A percentile compares a stretch with the other conserved stretches of the same genome.
These are phyloP conservation scores for Beroe ovata DNA, from an alignment of 37 sponge, comb jelly and placozoan genomes.

Conservation along the genomic window DNA sequence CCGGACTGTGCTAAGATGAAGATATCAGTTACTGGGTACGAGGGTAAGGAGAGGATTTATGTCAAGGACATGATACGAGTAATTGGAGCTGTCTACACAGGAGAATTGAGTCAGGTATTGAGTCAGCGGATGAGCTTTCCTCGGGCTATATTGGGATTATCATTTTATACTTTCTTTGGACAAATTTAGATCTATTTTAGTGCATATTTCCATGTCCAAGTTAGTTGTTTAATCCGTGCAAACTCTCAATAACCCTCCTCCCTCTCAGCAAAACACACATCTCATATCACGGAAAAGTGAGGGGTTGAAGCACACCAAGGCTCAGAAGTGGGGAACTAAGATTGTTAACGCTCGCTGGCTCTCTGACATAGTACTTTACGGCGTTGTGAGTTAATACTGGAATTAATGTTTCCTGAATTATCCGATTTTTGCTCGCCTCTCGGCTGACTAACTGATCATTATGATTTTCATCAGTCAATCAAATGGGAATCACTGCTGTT, in stretches of 20 bases:
- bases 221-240: too few relatives aligned
- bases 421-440: too few relatives aligned
- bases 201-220: too few relatives aligned
- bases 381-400: slow-evolving; percentile 66
- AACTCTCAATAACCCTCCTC: not conserved
- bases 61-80: slow-evolving; percentile 84
- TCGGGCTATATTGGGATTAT: not conserved
- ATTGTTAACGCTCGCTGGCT: slow-evolving; percentile 80
- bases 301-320: slow-evolving; percentile 85
- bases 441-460: too few relatives aligned
- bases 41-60: slow-evolving; percentile 76
- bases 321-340: slow-evolving; percentile 81
- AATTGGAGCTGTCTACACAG: slow-evolving; percentile 84
- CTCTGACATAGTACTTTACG: slow-evolving; percentile 73
- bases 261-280: slow-evolving; percentile 62
- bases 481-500: too few relatives aligned
- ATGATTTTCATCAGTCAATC: too few relatives aligned
- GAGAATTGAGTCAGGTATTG: slow-evolving; percentile 72
- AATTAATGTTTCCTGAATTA: too few relatives aligned
- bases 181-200: too few relatives aligned
- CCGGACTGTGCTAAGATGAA: slow-evolving; percentile 63
- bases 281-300: slow-evolving; percentile 70
- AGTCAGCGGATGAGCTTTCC: too few relatives aligned
- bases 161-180: not conserved
- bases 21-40: slow-evolving; percentile 83